Evolutionary conservation across 2,888 invertebrate genomes (phyloP), one percentile per base, ranked within the genome.

Genomic region (Agrochola lychnidis): DNA sequence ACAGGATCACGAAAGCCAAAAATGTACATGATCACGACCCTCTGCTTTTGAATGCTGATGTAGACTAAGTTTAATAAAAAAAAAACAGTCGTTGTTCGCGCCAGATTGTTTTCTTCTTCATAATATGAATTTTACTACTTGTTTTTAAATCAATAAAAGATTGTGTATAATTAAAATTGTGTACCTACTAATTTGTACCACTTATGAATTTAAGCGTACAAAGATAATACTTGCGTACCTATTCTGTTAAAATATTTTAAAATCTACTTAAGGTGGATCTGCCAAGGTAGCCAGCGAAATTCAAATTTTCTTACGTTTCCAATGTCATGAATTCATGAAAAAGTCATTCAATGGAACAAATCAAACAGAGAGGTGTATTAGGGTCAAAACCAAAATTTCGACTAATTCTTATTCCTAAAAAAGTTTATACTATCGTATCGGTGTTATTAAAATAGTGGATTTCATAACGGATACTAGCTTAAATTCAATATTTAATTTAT

Each of bases 1-100:
- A 79, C 53, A 51, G 0, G 0, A 76, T 85, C 3, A 67, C 69
- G 4, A 77, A 59, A 30, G 48, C 62, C 12, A 81, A 62, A 53
- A 83, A 83, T 57, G 4, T 30, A 0, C 85, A 85, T 48, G 61
- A 45, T 0, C 86, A 83, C 48, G 73, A 72, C 2, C 86, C 85
- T 14, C 73, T 73, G 1, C 4, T 62, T 48, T 22, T 56, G 22
- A 36, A 22, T 56, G 14, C n/a, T 63, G 45, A 36, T 25, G 2
- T 2, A 48, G n/a, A 53, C 4, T 4, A 4, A 48, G 30, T 48
- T 30, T 6, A 42, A 25, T 62, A 64, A 30, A 30, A 30, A 30
- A 30, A 30, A 30, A 30, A 1, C 30, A 1, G 14, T n/a, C 14
- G 40, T 62, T 36, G 14, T 22, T 14, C 22, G 40, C 40, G 14